Conservation (phyloP, 2,888 invertebrate species). For the Andrena hattorfiana region DNA sequence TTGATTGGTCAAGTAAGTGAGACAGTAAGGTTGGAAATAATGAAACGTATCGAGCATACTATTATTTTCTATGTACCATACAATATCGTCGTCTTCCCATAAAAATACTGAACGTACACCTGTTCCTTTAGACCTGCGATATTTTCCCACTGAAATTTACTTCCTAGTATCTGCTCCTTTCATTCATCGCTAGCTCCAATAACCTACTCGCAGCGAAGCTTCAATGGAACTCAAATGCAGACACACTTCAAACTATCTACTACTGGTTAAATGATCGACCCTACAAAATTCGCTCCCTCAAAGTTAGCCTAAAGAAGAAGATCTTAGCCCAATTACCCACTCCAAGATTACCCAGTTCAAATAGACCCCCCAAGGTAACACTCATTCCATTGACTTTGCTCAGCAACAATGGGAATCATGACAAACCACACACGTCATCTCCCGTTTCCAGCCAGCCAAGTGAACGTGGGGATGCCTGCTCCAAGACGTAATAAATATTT, state of each 20-base stretch:
- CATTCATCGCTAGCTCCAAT: background rate
- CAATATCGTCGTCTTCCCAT: too few relatives aligned
- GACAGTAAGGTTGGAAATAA: background rate
- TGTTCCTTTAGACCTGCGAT: too few relatives aligned
- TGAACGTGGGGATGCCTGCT: slow-evolving; percentile 28
- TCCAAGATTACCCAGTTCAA: background rate
- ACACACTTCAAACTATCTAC: too few relatives aligned
- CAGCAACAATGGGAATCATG: slow-evolving; percentile 15
- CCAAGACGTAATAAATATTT: slow-evolving; percentile 53
- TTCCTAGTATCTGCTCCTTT: background rate
- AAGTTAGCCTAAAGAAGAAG: too few relatives aligned
- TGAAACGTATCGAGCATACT: background rate
- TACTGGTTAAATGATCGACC: too few relatives aligned
- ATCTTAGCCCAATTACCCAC: background rate
- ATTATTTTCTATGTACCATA: too few relatives aligned
- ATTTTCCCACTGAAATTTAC: too few relatives aligned
- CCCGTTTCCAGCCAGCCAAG: slow-evolving; percentile 17
- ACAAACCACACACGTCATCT: slow-evolving; percentile 23
- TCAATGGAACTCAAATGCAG: too few relatives aligned
- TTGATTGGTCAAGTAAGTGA: background rate
- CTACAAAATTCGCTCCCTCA: too few relatives aligned
- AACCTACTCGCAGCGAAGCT: too few relatives aligned
- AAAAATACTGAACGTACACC: too few relatives aligned
- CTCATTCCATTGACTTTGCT: background rate
- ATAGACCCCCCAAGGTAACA: background rate